A percentile compares a stretch with the other conserved stretches of the same genome.
Conservation (phyloP, 1,140 invertebrate species). For the Heliconius himera region DNA sequence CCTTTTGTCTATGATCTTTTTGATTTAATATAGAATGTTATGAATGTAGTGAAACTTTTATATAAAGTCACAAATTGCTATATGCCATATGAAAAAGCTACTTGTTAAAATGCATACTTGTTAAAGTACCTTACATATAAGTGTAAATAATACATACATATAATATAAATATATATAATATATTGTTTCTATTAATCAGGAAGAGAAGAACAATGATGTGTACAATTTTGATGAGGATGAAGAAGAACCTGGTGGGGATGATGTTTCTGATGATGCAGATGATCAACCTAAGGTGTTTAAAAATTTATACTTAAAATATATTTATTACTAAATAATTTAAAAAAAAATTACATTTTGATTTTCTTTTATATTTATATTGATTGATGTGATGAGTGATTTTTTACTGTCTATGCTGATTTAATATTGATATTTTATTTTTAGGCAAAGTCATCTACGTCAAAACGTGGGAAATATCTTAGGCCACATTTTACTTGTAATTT, state of each 20-base stretch:
- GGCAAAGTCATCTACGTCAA: slow-evolving; percentile 22
- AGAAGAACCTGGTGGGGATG: slow-evolving; percentile 57
- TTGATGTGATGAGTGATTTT: not conserved
- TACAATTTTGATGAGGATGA: slow-evolving; percentile 84
- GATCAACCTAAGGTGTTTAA: slow-evolving; percentile 37
- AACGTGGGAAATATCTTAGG: slow-evolving; percentile 45
- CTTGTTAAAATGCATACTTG: not conserved
- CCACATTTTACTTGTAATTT: slow-evolving; percentile 65
- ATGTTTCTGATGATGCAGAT: slow-evolving; percentile 44
- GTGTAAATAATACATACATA: too few species aligned
- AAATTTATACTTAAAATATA: not conserved
- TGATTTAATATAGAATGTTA: too few species aligned
- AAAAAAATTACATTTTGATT: too few species aligned
- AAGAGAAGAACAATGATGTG: slow-evolving; percentile 70
- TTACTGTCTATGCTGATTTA: not conserved
- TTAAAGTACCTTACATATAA: not conserved
- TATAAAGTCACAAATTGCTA: too few species aligned
- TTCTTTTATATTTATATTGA: not conserved
- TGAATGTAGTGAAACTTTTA: too few species aligned
- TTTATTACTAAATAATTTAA: too few species aligned
- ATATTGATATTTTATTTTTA: slow-evolving; percentile 29
- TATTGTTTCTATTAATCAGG: slow-evolving; percentile 28
- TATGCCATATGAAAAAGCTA: too few species aligned
- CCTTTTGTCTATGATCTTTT: too few species aligned
- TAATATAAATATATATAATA: not conserved